A percentile compares a stretch with the other conserved stretches of the same genome.
These are phyloP conservation scores for Oreotragus oreotragus DNA, from an alignment of 2,113 vertebrate genomes.

Conservation along the genomic window DNA sequence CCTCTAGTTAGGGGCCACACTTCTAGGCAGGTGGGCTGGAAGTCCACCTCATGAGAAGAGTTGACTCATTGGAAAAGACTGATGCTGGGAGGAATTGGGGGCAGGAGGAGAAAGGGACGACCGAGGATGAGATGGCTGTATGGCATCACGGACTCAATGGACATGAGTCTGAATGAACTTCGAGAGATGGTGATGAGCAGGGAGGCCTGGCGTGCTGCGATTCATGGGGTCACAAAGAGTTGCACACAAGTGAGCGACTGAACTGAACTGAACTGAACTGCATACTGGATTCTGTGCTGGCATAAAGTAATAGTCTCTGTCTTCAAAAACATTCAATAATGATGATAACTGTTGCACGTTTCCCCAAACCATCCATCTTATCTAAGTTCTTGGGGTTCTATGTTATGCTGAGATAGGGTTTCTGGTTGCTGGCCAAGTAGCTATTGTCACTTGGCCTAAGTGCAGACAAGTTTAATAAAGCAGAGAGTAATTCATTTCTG, in stretches of 20 bases:
- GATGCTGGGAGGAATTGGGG: too few species aligned
- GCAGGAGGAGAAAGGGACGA: too few species aligned
- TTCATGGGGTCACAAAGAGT: too few species aligned
- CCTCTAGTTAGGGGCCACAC: neutral
- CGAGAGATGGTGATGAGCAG: too few species aligned
- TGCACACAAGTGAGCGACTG: too few species aligned
- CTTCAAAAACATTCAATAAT: neutral
- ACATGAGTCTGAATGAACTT: too few species aligned
- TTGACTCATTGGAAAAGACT: too few species aligned
- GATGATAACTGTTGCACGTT: neutral
- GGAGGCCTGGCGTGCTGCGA: too few species aligned
- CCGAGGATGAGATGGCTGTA: too few species aligned
- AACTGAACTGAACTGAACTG: too few species aligned
- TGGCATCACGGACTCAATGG: too few species aligned
- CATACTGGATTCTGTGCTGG: neutral
- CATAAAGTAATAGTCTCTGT: neutral
- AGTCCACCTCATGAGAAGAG: too few species aligned
- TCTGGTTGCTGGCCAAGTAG: neutral
- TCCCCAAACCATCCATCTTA: neutral
- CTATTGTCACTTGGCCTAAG: neutral
- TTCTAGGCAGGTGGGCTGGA: neutral
- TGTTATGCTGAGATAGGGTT: neutral
- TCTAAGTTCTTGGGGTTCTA: neutral
- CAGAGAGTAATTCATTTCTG: slow-evolving; percentile 19
- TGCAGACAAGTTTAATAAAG: slow-evolving; percentile 49